A percentile compares a stretch with the other conserved stretches of the same genome.
Conservation (phyloP, 53 echinoderm and acorn worm species). For the Crossaster papposus region DNA sequence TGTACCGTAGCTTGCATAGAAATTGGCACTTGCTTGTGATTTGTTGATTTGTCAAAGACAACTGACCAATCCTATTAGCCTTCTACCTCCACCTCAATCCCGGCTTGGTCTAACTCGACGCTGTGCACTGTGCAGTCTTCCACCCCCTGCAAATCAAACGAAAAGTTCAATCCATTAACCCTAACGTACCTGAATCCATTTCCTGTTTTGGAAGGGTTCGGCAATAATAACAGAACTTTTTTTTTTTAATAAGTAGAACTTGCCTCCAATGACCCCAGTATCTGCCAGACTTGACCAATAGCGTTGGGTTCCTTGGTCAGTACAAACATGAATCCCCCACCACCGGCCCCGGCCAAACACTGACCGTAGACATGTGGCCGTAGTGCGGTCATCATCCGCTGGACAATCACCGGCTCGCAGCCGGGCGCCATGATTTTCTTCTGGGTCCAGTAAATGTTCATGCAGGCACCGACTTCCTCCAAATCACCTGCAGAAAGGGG, state of each 20-base stretch:
- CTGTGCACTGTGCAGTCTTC: conserved; percentile 81
- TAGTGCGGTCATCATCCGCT: conserved; percentile 89
- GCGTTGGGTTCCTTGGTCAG: conserved; percentile 87
- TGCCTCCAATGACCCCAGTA: conserved; percentile 77
- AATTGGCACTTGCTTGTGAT: too few relatives aligned
- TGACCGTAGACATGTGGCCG: conserved; percentile 87
- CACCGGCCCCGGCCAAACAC: conserved; percentile 83
- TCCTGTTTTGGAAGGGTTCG: too few relatives aligned
- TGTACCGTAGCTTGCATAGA: too few relatives aligned
- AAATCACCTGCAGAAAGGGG: conserved; percentile 82
- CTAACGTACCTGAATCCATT: too few relatives aligned
- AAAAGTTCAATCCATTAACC: neutral
- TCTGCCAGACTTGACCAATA: conserved; percentile 73
- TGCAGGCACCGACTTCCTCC: conserved; percentile 78
- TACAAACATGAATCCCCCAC: conserved; percentile 91
- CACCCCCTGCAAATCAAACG: conserved; percentile 59
- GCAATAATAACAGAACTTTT: neutral
- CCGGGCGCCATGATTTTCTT: conserved; percentile 98
- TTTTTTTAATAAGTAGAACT: neutral
- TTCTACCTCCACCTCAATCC: conserved; percentile 75
- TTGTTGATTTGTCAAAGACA: neutral
- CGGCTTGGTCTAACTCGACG: conserved; percentile 74
- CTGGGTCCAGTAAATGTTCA: conserved; percentile 88
- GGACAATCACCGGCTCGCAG: conserved; percentile 79
- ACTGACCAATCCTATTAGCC: conserved; percentile 20